phyloP scores from a whole-genome alignment of 2,888 invertebrate genomes.

The Carcina quercana region DNA sequence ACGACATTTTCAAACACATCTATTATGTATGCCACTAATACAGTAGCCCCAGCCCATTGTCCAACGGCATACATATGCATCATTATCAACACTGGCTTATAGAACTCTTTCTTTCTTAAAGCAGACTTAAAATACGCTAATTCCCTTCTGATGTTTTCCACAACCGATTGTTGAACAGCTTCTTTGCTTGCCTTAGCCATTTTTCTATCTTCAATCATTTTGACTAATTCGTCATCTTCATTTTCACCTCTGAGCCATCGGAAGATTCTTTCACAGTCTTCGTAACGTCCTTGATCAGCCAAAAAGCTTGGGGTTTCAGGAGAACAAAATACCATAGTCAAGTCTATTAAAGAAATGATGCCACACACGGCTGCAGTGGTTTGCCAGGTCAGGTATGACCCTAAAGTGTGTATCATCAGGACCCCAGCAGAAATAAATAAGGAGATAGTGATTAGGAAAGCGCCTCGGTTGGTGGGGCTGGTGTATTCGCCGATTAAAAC shows the following conservation, averaged over 20 bases:
- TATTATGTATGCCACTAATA: neutral
- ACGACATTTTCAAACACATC: neutral
- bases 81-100: neutral
- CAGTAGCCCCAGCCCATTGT: neutral
- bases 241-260: conserved; percentile 63
- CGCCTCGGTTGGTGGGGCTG: conserved; percentile 33
- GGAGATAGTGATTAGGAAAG: conserved; percentile 35
- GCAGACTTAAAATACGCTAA: neutral
- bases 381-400: conserved; percentile 29
- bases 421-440: conserved; percentile 28
- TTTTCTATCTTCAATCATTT: conserved; percentile 25
- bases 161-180: neutral
- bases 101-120: neutral
- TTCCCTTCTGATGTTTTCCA: neutral
- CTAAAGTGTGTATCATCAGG: conserved; percentile 27
- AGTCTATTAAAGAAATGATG: conserved; percentile 20
- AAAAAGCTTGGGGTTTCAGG: conserved; percentile 79
- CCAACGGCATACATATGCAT: neutral
- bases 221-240: conserved; percentile 24
- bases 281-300: conserved; percentile 43
- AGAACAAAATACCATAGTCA: conserved; percentile 46
- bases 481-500: conserved; percentile 41
- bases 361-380: conserved; percentile 26
- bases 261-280: conserved; percentile 62
- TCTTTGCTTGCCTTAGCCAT: conserved; percentile 3